These are phyloP conservation scores for Sesamia inferens DNA, from an alignment of 2,888 invertebrate genomes.

Conservation along the genomic window DNA sequence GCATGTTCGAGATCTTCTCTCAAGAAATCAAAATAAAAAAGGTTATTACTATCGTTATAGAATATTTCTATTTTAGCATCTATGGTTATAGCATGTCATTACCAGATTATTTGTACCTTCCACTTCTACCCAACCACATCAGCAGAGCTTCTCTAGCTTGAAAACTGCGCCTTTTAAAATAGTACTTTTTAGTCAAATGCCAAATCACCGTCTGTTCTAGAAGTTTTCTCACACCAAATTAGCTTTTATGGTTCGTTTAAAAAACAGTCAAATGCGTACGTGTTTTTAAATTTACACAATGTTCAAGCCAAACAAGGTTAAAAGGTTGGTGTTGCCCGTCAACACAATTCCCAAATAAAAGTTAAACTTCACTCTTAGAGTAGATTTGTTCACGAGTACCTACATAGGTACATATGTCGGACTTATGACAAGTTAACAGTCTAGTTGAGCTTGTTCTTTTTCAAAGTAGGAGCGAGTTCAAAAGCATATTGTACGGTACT, in stretches of 20 bases:
- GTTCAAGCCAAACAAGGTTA: constrained; percentile 4
- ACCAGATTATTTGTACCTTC: too few relatives aligned
- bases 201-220: background rate
- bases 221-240: constrained; percentile 7
- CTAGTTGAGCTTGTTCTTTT: background rate
- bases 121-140: background rate
- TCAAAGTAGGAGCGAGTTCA: background rate
- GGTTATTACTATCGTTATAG: too few relatives aligned
- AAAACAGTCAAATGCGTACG: constrained; percentile 6
- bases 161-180: background rate
- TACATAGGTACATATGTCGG: background rate
- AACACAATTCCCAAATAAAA: background rate
- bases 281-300: constrained; percentile 6
- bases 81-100: too few relatives aligned
- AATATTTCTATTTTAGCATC: too few relatives aligned
- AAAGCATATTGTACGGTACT: background rate
- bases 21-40: too few relatives aligned
- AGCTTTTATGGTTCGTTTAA: background rate
- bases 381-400: background rate
- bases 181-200: background rate
- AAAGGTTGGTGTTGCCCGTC: background rate
- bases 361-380: background rate
- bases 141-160: background rate
- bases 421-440: background rate
- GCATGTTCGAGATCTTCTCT: too few relatives aligned